These are phyloP conservation scores for Oceanodroma leucorhoa DNA, from an alignment of 2,797 vertebrate genomes.

Conservation along the genomic window DNA sequence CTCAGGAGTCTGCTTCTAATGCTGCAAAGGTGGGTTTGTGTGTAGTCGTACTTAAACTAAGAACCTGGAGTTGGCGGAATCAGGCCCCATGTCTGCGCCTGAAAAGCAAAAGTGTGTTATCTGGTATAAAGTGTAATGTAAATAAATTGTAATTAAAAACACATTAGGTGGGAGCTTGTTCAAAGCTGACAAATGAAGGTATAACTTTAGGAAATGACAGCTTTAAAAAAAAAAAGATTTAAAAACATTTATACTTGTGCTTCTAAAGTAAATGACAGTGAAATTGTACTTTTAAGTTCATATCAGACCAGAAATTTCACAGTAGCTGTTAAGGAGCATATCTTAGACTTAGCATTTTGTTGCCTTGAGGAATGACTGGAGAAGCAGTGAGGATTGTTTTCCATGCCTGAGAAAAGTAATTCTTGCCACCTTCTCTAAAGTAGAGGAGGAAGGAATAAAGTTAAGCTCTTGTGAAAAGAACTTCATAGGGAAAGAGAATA, in stretches of 20 bases:
- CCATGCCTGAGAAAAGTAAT: not conserved
- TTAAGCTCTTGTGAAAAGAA: not conserved
- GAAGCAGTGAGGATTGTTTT: not conserved
- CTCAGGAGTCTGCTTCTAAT: not conserved
- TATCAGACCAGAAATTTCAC: not conserved
- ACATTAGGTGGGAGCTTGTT: not conserved
- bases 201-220: not conserved
- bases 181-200: not conserved
- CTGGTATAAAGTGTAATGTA: not conserved
- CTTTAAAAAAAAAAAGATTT: not conserved
- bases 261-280: not conserved
- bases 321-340: not conserved
- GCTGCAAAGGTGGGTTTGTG: not conserved
- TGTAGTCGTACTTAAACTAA: not conserved
- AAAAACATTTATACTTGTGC: not conserved
- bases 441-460: not conserved
- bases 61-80: not conserved
- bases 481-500: not conserved
- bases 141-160: slow-evolving; percentile 4
- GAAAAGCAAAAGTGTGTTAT: not conserved
- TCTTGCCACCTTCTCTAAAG: not conserved
- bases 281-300: not conserved
- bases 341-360: not conserved
- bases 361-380: not conserved
- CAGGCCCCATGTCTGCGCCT: not conserved